phyloP scores from a whole-genome alignment of 2,888 invertebrate species.

The Drosophila macrothrix region DNA sequence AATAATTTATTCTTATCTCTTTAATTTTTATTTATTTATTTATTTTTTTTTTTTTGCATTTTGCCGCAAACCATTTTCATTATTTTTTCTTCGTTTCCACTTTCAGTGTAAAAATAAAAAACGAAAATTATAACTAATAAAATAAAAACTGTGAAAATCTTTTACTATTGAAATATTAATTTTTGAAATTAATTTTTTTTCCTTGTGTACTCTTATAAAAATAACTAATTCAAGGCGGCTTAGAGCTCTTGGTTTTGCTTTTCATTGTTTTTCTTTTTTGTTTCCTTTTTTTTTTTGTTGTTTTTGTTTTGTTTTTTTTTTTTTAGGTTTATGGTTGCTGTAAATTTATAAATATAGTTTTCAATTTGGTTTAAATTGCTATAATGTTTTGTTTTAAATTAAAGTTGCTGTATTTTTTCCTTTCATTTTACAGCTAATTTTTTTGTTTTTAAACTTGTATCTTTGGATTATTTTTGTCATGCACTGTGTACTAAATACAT shows the following conservation, averaged over 20 bases:
- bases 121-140: slow-evolving; percentile 41
- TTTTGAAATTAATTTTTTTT: slow-evolving; percentile 61
- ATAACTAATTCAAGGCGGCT: slow-evolving; percentile 81
- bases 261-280: slow-evolving; percentile 26
- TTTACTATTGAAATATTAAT: slow-evolving; percentile 60
- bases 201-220: slow-evolving; percentile 69
- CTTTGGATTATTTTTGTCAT: slow-evolving; percentile 71
- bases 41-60: slow-evolving; percentile 38
- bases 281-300: slow-evolving; percentile 27
- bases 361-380: slow-evolving; percentile 65
- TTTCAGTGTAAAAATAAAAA: slow-evolving; percentile 62
- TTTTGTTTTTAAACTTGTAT: slow-evolving; percentile 52
- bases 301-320: slow-evolving; percentile 9
- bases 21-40: slow-evolving; percentile 30
- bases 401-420: slow-evolving; percentile 66
- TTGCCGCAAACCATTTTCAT: slow-evolving; percentile 43
- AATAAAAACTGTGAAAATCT: slow-evolving; percentile 40
- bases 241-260: slow-evolving; percentile 75
- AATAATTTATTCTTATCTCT: slow-evolving; percentile 29
- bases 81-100: slow-evolving; percentile 48
- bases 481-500: slow-evolving; percentile 66
- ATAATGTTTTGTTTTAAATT: slow-evolving; percentile 45
- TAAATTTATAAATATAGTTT: slow-evolving; percentile 56
- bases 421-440: slow-evolving; percentile 69
- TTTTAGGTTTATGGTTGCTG: slow-evolving; percentile 27